Conservation (phyloP, 2,888 invertebrate genomes). For the Drosophila mimetica region DNA sequence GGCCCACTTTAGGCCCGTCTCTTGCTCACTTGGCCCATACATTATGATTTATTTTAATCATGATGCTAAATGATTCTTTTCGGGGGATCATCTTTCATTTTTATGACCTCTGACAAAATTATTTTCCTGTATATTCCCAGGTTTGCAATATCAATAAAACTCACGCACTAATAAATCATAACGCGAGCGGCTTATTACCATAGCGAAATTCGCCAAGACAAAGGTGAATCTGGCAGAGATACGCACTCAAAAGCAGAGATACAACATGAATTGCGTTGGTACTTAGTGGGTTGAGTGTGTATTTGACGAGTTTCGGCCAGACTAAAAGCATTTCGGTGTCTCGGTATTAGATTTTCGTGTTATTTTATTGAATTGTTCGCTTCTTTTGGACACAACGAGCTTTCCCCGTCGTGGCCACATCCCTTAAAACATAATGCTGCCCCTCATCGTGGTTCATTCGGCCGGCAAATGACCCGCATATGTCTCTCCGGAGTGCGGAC, state of each 20-base stretch:
- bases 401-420: slow-evolving; percentile 2
- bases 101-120: slow-evolving; percentile 54
- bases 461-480: slow-evolving; percentile 69
- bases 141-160: slow-evolving; percentile 45
- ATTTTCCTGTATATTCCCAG: slow-evolving; percentile 46
- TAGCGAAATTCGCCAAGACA: slow-evolving; percentile 5
- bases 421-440: slow-evolving; percentile 37
- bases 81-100: slow-evolving; percentile 61
- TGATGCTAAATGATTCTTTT: slow-evolving; percentile 77
- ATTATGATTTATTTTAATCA: slow-evolving; percentile 80
- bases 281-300: slow-evolving; percentile 1
- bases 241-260: slow-evolving; percentile 17
- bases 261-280: not conserved
- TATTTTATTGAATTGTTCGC: slow-evolving; percentile 62
- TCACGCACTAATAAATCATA: slow-evolving; percentile 33
- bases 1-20: slow-evolving; percentile 3
- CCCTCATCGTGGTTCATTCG: slow-evolving; percentile 29
- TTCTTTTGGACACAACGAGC: slow-evolving; percentile 31
- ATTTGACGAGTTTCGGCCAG: slow-evolving; percentile 39
- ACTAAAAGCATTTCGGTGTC: slow-evolving; percentile 75
- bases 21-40: slow-evolving; percentile 33
- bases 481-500: slow-evolving; percentile 31
- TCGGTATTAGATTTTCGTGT: slow-evolving; percentile 56
- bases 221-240: slow-evolving; percentile 13
- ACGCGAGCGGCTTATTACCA: slow-evolving; percentile 15